Evolutionary conservation across 1,140 invertebrate genomes (phyloP).

Genomic region (Procambarus virginalis): DNA sequence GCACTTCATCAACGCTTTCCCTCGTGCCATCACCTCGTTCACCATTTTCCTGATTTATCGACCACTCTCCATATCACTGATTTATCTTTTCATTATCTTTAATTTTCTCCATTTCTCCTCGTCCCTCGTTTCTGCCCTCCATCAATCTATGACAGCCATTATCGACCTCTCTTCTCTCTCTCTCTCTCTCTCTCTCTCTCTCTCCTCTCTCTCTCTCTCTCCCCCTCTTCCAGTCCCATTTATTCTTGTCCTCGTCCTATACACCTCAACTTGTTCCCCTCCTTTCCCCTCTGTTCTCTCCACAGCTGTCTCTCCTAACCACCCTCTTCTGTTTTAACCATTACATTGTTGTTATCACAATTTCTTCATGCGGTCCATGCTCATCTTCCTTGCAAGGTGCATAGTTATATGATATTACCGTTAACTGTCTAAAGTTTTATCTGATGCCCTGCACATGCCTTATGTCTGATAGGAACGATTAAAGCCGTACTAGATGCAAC

Average conservation of each 20-base stretch:
- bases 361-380: no score
- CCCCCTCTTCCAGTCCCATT: neutral
- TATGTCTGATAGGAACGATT: no score
- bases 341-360: no score
- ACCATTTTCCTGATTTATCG: neutral
- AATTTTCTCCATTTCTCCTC: constrained; percentile 14
- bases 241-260: constrained; percentile 12
- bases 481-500: no score
- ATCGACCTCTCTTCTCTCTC: neutral
- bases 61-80: neutral
- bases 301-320: no score
- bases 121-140: constrained; percentile 8
- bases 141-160: constrained; percentile 37
- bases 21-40: neutral
- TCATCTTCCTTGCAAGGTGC: no score
- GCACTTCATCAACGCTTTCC: no score
- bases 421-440: no score
- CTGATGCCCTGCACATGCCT: no score
- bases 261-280: neutral
- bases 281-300: neutral
- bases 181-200: neutral
- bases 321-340: no score
- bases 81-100: constrained; percentile 12
- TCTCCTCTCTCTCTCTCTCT: constrained; percentile 4
- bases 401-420: no score